Percentiles rank a stretch among this genome's conserved stretches.
phyloP scores from a whole-genome alignment of 2,113 vertebrate genomes.

The Dendrocopos noguchii region DNA sequence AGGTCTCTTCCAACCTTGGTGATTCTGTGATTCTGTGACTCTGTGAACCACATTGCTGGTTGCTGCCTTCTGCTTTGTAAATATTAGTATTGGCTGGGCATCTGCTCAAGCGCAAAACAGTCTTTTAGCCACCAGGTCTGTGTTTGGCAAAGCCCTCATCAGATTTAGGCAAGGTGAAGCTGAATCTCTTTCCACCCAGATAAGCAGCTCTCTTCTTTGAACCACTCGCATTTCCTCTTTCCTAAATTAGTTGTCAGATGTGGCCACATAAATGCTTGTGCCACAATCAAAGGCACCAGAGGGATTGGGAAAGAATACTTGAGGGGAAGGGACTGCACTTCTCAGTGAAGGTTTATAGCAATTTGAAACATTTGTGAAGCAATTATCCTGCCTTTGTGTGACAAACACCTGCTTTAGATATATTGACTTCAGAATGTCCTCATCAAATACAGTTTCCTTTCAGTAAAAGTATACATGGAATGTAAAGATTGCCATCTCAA shows the following conservation, averaged over 20 bases:
- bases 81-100: constrained; percentile 38
- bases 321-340: not conserved
- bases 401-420: not conserved
- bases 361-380: not conserved
- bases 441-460: not conserved
- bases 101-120: constrained; percentile 48
- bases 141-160: constrained; percentile 22
- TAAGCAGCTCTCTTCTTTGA: not conserved
- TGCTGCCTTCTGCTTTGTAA: constrained; percentile 44
- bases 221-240: not conserved
- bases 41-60: not conserved
- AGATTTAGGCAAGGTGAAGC: not conserved
- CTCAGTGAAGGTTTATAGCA: not conserved
- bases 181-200: constrained; percentile 5
- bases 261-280: not conserved
- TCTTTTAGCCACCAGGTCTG: not conserved
- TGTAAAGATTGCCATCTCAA: not conserved
- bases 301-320: not conserved
- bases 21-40: too few relatives aligned
- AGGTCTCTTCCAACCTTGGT: too few relatives aligned
- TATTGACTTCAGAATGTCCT: not conserved
- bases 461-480: not conserved
- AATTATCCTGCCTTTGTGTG: not conserved
- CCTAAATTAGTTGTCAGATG: not conserved
- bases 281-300: not conserved